Evolutionary conservation across 2,113 vertebrate genomes (phyloP).

Genomic region (Prunella fulvescens): DNA sequence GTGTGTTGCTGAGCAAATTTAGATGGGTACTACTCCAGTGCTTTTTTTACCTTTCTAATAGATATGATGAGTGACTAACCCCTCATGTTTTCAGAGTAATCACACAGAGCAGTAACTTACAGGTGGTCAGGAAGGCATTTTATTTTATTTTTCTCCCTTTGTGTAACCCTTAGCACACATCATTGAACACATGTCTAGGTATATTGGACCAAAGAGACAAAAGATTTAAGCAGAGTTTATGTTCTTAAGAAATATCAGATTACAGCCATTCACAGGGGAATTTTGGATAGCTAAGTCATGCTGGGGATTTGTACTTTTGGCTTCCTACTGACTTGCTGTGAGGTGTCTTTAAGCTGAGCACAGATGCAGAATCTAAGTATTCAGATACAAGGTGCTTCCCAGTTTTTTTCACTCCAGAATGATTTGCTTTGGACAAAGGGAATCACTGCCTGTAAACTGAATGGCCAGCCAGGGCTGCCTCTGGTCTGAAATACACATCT

Average conservation of each 20-base stretch:
- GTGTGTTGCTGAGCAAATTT: background rate
- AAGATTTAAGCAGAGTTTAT: constrained; percentile 2
- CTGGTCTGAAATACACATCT: background rate
- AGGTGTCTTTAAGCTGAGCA: background rate
- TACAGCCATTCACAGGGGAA: background rate
- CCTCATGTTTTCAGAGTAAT: background rate
- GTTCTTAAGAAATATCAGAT: constrained; percentile 10
- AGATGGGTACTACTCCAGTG: background rate
- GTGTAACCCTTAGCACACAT: background rate
- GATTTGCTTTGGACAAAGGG: background rate
- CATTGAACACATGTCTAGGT: background rate
- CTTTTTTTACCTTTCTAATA: background rate
- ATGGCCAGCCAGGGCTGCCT: background rate
- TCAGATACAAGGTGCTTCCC: background rate
- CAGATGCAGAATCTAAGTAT: background rate
- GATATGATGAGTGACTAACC: background rate
- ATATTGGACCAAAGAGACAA: constrained; percentile 18
- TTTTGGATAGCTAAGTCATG: background rate
- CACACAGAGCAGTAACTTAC: background rate
- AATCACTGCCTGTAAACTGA: background rate
- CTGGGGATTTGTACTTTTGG: background rate
- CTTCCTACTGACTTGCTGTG: background rate
- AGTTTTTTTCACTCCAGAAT: background rate
- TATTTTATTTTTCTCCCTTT: constrained; percentile 12
- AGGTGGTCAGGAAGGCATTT: constrained; percentile 16